Evolutionary conservation across 2,113 vertebrate species (phyloP).

Genomic region (Scatophagus argus): DNA sequence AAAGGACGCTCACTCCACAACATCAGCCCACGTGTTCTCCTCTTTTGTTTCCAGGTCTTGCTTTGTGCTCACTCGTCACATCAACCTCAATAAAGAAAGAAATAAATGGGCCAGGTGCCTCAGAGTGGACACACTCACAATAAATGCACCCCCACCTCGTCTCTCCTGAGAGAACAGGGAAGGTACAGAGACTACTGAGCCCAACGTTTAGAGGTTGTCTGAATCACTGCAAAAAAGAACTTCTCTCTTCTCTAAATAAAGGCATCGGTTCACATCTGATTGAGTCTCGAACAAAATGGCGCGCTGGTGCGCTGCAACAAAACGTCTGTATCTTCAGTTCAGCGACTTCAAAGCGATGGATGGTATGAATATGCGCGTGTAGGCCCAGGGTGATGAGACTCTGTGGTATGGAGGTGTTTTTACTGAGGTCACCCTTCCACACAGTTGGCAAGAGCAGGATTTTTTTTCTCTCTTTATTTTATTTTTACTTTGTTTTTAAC

Average conservation of each 20-base stretch:
- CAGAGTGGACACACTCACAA: slow-evolving; percentile 81
- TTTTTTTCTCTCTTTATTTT: slow-evolving; percentile 2
- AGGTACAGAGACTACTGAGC: slow-evolving; percentile 76
- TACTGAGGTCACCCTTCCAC: slow-evolving; percentile 56
- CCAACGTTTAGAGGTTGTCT: slow-evolving; percentile 81
- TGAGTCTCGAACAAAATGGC: slow-evolving; percentile 52
- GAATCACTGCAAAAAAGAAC: slow-evolving; percentile 45
- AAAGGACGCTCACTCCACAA: slow-evolving; percentile 75
- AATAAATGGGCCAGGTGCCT: slow-evolving; percentile 83
- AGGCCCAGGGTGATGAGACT: slow-evolving; percentile 54
- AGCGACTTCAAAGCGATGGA: slow-evolving; percentile 59
- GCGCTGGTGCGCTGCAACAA: slow-evolving; percentile 62
- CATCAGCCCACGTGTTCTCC: slow-evolving; percentile 59
- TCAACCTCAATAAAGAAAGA: slow-evolving; percentile 86
- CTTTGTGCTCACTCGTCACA: slow-evolving; percentile 66
- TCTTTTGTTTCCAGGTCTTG: slow-evolving; percentile 57
- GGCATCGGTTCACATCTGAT: slow-evolving; percentile 75
- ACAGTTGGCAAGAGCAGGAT: slow-evolving; percentile 55
- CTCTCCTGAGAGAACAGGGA: slow-evolving; percentile 45
- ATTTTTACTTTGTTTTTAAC: slow-evolving; percentile 43
- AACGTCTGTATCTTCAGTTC: slow-evolving; percentile 60
- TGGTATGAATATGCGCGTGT: slow-evolving; percentile 49
- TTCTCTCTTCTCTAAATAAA: slow-evolving; percentile 65
- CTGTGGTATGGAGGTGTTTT: slow-evolving; percentile 58
- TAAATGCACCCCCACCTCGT: slow-evolving; percentile 69